phyloP scores from a whole-genome alignment of 2,113 vertebrate genomes.

The Carassius auratus region DNA sequence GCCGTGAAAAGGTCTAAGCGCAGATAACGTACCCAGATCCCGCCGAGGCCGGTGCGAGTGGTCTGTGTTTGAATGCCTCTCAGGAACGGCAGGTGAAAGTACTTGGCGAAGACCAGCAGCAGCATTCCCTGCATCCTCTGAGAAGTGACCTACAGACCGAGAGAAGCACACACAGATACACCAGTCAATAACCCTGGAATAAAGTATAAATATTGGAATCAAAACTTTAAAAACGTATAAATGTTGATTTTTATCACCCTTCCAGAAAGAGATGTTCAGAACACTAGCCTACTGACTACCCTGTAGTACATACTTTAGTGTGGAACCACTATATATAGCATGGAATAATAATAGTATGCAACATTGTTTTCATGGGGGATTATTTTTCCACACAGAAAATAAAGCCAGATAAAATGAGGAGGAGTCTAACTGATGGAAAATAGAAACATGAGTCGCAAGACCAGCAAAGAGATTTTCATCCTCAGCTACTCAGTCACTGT shows the following conservation, averaged over 20 bases:
- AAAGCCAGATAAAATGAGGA: background rate
- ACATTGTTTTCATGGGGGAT: background rate
- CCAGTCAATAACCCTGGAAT: background rate
- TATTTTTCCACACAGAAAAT: background rate
- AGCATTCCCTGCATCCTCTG: constrained; percentile 97
- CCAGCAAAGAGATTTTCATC: background rate
- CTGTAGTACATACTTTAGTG: background rate
- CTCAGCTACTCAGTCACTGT: background rate
- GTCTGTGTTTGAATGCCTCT: constrained; percentile 88
- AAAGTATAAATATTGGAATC: too few species aligned
- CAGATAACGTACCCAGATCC: constrained; percentile 80
- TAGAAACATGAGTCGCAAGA: background rate
- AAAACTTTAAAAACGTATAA: too few species aligned
- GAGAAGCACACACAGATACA: background rate
- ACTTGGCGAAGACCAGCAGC: constrained; percentile 91
- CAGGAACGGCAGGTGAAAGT: constrained; percentile 87
- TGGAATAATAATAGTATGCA: background rate
- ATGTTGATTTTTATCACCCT: too few species aligned
- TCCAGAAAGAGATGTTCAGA: background rate
- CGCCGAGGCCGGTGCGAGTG: constrained; percentile 86
- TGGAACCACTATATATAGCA: background rate
- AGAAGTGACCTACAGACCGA: constrained; percentile 82
- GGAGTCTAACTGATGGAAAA: background rate
- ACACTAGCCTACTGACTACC: background rate
- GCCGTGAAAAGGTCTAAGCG: background rate